Base-by-base conservation (phyloP, 1,140 invertebrate genomes). In the Brachystomella parvula region DNA sequence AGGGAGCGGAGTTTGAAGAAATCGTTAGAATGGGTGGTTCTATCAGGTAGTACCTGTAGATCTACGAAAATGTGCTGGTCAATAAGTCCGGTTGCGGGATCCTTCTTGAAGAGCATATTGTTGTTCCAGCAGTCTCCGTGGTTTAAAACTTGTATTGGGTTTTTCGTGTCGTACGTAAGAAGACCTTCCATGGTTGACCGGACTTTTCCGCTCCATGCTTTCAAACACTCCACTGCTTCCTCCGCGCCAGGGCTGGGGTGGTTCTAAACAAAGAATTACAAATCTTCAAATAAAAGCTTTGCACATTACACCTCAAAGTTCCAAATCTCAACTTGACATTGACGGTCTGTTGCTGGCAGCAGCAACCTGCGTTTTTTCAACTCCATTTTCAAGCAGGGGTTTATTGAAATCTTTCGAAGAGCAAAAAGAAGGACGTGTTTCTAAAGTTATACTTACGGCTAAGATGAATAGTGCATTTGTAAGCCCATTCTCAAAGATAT, bases 91-190 rank as follows among this genome's bases (percentile, higher is more conserved):
- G 24, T 15, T 30, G 28, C 28, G 21, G 47, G 24, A 33, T 63
- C 61, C 9, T 15, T 19, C 6, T 49, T 12, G 26, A 63, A 63
- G 17, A 63, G n/a, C 35, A 47, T 26, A 33, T 63, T 63, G 35
- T 63, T 63, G 26, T 47, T 49, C 61, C 61, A 63, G 29, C 39
- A 63, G 30, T 63, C 61, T 2, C 61, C 61, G 32, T 63, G 61
- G 24, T 60, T 47, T 17, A 6, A 19, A 53, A 33, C 44, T 2
- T n/a, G 44, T 19, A 3, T n/a, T 15, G 44, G 15, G 19, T 44
- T 3, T 35, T 31, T 12, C 3, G 60, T 62, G 60, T 3, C 12
- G 21, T 19, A 19, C 19, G 12, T n/a, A 28, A 9, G 6, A 60
- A 26, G 3, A 30, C 31, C 31, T 60, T 31, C 30, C 6, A 15